Conservation (phyloP, 2,888 invertebrate genomes). For the Petrolisthes cinctipes region DNA sequence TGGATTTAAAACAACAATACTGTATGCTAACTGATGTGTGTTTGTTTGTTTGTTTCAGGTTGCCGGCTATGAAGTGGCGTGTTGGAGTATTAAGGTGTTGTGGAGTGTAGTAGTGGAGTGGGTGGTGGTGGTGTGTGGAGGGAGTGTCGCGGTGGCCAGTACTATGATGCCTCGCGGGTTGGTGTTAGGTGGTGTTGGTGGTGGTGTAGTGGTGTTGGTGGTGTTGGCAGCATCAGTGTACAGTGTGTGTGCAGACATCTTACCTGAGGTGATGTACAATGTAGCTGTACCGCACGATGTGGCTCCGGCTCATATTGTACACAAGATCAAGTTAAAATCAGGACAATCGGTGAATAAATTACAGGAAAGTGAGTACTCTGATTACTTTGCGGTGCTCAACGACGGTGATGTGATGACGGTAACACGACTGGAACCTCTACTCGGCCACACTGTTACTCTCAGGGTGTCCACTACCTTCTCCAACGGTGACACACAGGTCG, state of each 20-base stretch:
- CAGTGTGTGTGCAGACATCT: conserved; percentile 42
- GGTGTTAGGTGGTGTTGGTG: conserved; percentile 47
- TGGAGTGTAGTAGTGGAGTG: conserved; percentile 59
- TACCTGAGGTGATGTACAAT: conserved; percentile 62
- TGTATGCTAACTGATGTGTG: conserved; percentile 1
- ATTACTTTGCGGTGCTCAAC: conserved; percentile 87
- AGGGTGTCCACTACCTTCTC: conserved; percentile 73
- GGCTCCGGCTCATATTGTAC: conserved; percentile 89
- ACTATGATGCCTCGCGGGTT: conserved; percentile 51
- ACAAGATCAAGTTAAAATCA: conserved; percentile 78
- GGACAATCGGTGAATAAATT: conserved; percentile 74
- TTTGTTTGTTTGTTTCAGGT: conserved; percentile 47
- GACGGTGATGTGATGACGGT: conserved; percentile 93
- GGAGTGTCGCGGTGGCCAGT: conserved; percentile 26
- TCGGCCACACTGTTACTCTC: conserved; percentile 84
- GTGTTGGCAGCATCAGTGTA: conserved; percentile 15
- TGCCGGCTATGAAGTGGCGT: conserved; percentile 53
- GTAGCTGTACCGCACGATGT: conserved; percentile 86
- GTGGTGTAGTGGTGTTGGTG: conserved; percentile 38
- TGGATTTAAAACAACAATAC: background rate
- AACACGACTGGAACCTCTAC: conserved; percentile 83
- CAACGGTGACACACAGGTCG: conserved; percentile 84
- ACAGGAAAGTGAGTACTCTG: conserved; percentile 83
- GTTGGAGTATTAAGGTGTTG: conserved; percentile 49
- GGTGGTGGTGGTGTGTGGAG: too few relatives aligned